Evolutionary conservation across 2,113 vertebrate species (phyloP).

Genomic region (Gallinago media): DNA sequence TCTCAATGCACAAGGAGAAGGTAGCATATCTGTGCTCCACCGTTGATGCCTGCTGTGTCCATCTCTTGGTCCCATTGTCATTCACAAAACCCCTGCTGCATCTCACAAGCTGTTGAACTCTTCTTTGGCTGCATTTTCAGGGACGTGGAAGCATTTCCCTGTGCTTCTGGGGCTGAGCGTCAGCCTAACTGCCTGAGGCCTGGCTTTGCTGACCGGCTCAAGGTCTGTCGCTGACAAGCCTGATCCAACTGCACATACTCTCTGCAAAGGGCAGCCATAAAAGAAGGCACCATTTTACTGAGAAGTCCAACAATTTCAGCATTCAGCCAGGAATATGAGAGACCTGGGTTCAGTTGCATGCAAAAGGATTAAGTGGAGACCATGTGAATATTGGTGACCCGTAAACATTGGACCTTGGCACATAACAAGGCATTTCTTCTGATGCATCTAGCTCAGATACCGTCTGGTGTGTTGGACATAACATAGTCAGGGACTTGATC

Average conservation of each 20-base stretch:
- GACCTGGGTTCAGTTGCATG: background rate
- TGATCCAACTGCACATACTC: background rate
- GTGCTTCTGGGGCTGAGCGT: background rate
- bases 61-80: background rate
- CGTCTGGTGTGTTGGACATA: background rate
- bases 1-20: background rate
- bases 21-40: background rate
- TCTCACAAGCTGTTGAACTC: background rate
- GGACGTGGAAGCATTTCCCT: background rate
- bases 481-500: background rate
- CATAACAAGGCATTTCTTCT: background rate
- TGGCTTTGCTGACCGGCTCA: background rate
- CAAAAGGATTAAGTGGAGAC: background rate
- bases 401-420: background rate
- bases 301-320: background rate
- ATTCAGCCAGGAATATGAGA: background rate
- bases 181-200: background rate
- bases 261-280: background rate
- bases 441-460: no score
- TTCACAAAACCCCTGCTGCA: background rate
- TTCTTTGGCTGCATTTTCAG: background rate
- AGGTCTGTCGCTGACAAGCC: background rate
- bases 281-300: background rate
- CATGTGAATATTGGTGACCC: background rate
- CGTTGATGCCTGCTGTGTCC: background rate